phyloP scores from a whole-genome alignment of 2,888 invertebrate species.

The Hoplodrina ambigua region DNA sequence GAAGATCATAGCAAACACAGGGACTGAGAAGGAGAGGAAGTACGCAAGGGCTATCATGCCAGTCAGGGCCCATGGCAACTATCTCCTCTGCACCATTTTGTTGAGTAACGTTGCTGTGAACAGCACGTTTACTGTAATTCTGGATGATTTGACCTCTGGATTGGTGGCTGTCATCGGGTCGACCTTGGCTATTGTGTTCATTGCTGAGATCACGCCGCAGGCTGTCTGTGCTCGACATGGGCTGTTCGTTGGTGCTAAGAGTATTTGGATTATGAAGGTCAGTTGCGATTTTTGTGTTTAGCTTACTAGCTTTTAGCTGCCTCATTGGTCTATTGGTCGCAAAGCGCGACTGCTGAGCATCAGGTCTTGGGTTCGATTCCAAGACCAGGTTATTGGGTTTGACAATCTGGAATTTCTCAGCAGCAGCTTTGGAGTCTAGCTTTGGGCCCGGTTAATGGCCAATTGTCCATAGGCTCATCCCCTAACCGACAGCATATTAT shows the following conservation, averaged over 20 bases:
- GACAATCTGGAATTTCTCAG: too few relatives aligned
- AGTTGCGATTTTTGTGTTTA: conserved; percentile 32
- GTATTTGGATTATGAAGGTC: conserved; percentile 97
- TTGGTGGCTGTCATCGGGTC: conserved; percentile 97
- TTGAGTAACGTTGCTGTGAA: conserved; percentile 98
- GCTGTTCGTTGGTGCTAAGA: conserved; percentile 98
- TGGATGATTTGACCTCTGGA: conserved; percentile 98
- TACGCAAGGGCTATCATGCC: conserved; percentile 98
- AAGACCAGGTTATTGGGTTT: too few relatives aligned
- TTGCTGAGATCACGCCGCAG: conserved; percentile 99
- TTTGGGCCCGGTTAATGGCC: too few relatives aligned
- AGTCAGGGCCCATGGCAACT: conserved; percentile 97
- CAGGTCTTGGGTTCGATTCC: too few relatives aligned
- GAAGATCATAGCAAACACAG: conserved; percentile 98
- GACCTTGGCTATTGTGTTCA: conserved; percentile 98
- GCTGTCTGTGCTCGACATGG: conserved; percentile 99
- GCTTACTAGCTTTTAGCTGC: too few relatives aligned
- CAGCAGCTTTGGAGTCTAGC: too few relatives aligned
- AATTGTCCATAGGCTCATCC: too few relatives aligned
- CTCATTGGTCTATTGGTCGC: too few relatives aligned
- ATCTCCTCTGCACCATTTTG: conserved; percentile 95
- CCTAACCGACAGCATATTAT: too few relatives aligned
- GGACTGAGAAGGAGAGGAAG: conserved; percentile 94
- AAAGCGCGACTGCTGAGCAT: too few relatives aligned
- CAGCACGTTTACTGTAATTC: conserved; percentile 97